Conservation (phyloP, 1,140 invertebrate species). For the Halyomorpha halys region DNA sequence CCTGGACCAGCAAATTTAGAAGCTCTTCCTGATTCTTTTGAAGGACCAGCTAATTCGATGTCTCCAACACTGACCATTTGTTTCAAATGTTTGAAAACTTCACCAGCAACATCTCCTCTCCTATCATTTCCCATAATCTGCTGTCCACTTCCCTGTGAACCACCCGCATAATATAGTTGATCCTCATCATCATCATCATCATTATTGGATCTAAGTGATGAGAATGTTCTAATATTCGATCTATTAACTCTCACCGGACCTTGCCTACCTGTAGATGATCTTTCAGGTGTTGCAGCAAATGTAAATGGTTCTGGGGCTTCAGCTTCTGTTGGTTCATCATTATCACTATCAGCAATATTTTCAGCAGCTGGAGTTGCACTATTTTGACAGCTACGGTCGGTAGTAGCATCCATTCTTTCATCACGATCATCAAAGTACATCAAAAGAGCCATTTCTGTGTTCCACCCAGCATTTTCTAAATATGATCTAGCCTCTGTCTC, state of each 20-base stretch:
- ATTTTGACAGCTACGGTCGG: background rate
- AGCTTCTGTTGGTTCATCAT: background rate
- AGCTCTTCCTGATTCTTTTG: background rate
- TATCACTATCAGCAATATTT: conserved; percentile 1
- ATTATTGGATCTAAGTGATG: background rate
- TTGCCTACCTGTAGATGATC: background rate
- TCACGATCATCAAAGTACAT: conserved; percentile 5
- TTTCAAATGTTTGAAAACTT: background rate
- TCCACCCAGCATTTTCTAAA: conserved; percentile 4
- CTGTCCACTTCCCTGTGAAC: background rate
- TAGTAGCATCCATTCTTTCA: background rate
- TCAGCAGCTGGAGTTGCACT: background rate
- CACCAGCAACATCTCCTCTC: background rate
- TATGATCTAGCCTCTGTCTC: conserved; percentile 1
- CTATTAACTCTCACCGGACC: too few relatives aligned
- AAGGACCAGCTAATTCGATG: conserved; percentile 2
- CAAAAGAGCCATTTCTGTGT: background rate
- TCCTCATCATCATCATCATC: conserved; percentile 5
- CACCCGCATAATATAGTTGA: conserved; percentile 2
- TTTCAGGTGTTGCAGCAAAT: background rate
- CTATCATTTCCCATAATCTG: conserved; percentile 2
- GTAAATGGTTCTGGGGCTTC: background rate
- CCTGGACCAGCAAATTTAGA: background rate
- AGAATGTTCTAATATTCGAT: background rate
- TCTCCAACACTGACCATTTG: conserved; percentile 5